These are phyloP conservation scores for Drosophila tristis DNA, from an alignment of 1,140 invertebrate genomes.

Conservation along the genomic window DNA sequence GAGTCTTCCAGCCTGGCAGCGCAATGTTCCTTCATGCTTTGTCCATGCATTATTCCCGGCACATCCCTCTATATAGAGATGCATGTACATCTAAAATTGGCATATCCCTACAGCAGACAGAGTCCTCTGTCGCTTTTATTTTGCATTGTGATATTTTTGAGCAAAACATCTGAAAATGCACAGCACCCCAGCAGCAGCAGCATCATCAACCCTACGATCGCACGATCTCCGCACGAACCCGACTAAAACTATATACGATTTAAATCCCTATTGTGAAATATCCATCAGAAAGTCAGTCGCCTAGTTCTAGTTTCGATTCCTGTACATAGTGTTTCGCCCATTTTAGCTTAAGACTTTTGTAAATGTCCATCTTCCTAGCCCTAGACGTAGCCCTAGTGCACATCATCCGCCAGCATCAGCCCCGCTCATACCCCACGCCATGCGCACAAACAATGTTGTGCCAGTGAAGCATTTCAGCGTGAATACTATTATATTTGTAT, in stretches of 20 bases:
- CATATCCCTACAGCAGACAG: constrained; percentile 58
- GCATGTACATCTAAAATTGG: constrained; percentile 31
- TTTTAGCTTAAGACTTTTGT: constrained; percentile 42
- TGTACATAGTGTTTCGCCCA: constrained; percentile 54
- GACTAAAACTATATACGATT: constrained; percentile 22
- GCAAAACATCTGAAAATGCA: constrained; percentile 73
- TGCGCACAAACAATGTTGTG: constrained; percentile 50
- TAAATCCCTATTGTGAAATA: constrained; percentile 32
- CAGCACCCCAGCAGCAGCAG: constrained; percentile 12
- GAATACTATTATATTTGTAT: constrained; percentile 40
- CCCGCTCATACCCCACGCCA: constrained; percentile 8
- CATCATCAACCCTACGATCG: constrained; percentile 1
- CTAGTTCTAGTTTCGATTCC: constrained; percentile 34
- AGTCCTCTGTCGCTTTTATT: constrained; percentile 31
- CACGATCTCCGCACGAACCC: background rate
- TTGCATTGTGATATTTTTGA: constrained; percentile 75
- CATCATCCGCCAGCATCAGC: background rate
- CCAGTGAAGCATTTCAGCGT: constrained; percentile 68
- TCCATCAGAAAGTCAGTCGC: constrained; percentile 23
- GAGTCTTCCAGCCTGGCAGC: constrained; percentile 66
- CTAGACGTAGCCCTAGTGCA: no score
- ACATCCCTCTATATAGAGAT: background rate
- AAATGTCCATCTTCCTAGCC: constrained; percentile 44
- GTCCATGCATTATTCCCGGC: constrained; percentile 24
- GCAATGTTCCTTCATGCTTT: constrained; percentile 59